These are phyloP conservation scores for Nycteola revayana DNA, from an alignment of 2,888 invertebrate species.

Conservation along the genomic window DNA sequence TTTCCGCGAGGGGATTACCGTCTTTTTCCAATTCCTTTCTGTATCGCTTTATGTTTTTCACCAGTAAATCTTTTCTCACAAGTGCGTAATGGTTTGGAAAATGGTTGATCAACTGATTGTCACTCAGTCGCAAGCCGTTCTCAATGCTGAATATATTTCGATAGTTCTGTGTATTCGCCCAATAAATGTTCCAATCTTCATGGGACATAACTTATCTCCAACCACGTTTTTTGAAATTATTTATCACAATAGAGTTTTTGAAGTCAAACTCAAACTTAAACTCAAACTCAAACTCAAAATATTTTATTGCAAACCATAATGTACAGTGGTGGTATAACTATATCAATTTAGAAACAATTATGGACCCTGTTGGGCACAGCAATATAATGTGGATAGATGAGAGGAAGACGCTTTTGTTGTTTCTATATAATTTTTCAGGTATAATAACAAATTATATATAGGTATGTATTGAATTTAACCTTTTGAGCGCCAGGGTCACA, in stretches of 20 bases:
- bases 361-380: too few species aligned
- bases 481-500: too few species aligned
- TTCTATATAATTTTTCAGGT: conserved; percentile 15
- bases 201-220: conserved; percentile 92
- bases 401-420: conserved; percentile 85
- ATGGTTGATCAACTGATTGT: conserved; percentile 96
- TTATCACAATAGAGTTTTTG: conserved; percentile 51
- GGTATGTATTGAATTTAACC: background rate
- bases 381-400: conserved; percentile 81
- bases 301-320: conserved; percentile 87
- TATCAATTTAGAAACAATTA: too few species aligned
- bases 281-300: conserved; percentile 57
- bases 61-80: conserved; percentile 96
- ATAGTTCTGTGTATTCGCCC: conserved; percentile 94
- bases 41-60: conserved; percentile 97
- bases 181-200: conserved; percentile 97
- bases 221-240: conserved; percentile 45
- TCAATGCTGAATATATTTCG: conserved; percentile 88
- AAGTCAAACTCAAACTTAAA: conserved; percentile 52
- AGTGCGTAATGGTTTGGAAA: conserved; percentile 97
- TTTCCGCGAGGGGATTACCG: conserved; percentile 91
- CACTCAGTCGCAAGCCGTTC: conserved; percentile 72
- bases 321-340: conserved; percentile 45
- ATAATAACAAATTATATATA: background rate
- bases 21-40: conserved; percentile 95